Percentiles rank a stretch among this genome's conserved stretches.
Evolutionary conservation across 2,797 vertebrate genomes (phyloP).

Genomic region (Triplophysa yarkandensis): DNA sequence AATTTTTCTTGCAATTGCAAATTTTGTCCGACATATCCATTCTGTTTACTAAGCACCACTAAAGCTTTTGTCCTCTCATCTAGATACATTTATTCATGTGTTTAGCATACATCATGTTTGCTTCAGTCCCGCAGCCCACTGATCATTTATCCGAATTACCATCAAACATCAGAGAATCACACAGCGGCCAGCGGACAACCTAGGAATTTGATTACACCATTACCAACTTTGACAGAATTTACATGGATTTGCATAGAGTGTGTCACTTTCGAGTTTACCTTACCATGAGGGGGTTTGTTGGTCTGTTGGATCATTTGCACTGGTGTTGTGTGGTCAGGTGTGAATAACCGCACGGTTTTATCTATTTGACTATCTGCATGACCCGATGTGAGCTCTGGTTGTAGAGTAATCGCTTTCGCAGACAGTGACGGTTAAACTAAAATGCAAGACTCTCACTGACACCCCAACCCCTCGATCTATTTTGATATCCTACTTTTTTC

Average conservation of each 20-base stretch:
- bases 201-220: constrained; percentile 25
- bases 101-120: constrained; percentile 51
- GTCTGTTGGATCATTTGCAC: constrained; percentile 3
- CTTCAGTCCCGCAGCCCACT: constrained; percentile 53
- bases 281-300: constrained; percentile 10
- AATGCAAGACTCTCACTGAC: constrained; percentile 31
- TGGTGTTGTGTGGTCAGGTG: constrained; percentile 7
- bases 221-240: constrained; percentile 38
- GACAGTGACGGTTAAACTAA: constrained; percentile 17
- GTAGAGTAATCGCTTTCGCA: constrained; percentile 10
- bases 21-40: background rate
- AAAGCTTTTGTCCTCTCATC: background rate
- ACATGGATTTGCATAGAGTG: constrained; percentile 47
- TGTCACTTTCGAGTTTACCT: constrained; percentile 32
- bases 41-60: background rate
- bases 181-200: constrained; percentile 16
- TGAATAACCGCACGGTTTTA: background rate
- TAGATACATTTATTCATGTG: constrained; percentile 20
- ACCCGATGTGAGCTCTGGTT: background rate
- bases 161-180: constrained; percentile 25
- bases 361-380: constrained; percentile 24
- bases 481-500: constrained; percentile 5
- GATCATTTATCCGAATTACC: constrained; percentile 48
- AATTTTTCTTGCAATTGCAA: background rate
- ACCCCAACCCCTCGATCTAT: constrained; percentile 11